Conservation (phyloP, 2,797 vertebrate species). For the Catostomus latipinnis region DNA sequence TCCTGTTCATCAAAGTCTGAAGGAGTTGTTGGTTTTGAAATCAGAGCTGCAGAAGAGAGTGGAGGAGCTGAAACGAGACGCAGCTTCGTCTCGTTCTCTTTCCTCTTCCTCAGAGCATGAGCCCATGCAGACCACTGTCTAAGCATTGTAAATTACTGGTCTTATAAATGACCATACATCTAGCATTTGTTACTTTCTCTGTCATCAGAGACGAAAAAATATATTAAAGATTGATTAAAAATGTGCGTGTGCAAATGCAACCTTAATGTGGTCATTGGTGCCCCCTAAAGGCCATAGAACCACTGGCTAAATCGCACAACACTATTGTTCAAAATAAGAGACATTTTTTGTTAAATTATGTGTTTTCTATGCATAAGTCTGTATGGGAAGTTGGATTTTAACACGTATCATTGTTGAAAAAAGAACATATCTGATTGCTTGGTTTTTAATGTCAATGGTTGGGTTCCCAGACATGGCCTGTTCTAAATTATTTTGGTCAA, state of each 20-base stretch:
- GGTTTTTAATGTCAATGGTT: neutral
- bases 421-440: neutral
- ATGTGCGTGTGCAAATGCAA: neutral
- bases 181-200: neutral
- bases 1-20: conserved; percentile 92
- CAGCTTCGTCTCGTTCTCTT: conserved; percentile 77
- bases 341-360: neutral
- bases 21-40: conserved; percentile 87
- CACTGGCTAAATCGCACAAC: neutral
- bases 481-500: neutral
- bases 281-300: conserved; percentile 7
- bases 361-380: neutral
- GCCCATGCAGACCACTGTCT: conserved; percentile 86
- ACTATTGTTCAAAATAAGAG: neutral
- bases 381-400: neutral
- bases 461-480: neutral
- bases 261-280: neutral
- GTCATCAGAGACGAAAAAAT: neutral
- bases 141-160: conserved; percentile 56
- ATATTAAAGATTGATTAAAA: neutral
- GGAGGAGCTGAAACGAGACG: conserved; percentile 88
- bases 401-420: neutral
- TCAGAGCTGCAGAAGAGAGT: conserved; percentile 90
- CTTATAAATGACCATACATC: neutral
- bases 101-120: conserved; percentile 86